phyloP scores from a whole-genome alignment of 2,797 vertebrate species.

The Bovichtus diacanthus region DNA sequence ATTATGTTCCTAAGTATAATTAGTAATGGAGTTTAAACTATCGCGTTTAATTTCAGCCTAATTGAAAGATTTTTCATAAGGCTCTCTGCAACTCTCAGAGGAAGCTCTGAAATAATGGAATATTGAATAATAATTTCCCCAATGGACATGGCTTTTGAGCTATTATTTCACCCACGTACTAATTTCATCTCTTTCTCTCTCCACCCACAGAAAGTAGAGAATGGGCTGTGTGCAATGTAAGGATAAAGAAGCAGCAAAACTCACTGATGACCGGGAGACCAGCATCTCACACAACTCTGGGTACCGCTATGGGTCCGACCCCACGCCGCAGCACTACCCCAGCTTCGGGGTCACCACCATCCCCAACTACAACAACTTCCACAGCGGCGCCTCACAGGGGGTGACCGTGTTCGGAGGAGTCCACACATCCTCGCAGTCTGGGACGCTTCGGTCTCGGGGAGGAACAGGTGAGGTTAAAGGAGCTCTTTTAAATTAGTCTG shows the following conservation, averaged over 20 bases:
- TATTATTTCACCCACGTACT: slow-evolving; percentile 59
- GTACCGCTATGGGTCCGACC: slow-evolving; percentile 98
- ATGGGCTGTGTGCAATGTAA: slow-evolving; percentile 99
- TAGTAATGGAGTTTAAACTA: slow-evolving; percentile 53
- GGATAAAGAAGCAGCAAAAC: slow-evolving; percentile 99
- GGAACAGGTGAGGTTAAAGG: slow-evolving; percentile 89
- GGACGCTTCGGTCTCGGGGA: slow-evolving; percentile 94
- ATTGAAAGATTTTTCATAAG: slow-evolving; percentile 69
- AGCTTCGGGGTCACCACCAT: slow-evolving; percentile 97
- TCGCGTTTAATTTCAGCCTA: slow-evolving; percentile 72
- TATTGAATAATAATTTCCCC: slow-evolving; percentile 74
- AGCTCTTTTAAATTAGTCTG: background rate
- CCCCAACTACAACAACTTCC: slow-evolving; percentile 99
- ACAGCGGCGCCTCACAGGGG: slow-evolving; percentile 91
- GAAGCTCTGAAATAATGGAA: slow-evolving; percentile 76
- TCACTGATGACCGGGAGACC: slow-evolving; percentile 96
- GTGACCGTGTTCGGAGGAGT: slow-evolving; percentile 98
- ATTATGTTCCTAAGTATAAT: slow-evolving; percentile 54
- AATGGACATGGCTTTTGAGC: slow-evolving; percentile 54
- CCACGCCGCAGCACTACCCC: slow-evolving; percentile 98
- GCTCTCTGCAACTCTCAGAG: slow-evolving; percentile 63
- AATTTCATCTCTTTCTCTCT: slow-evolving; percentile 50
- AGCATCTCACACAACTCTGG: slow-evolving; percentile 96
- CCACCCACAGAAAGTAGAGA: slow-evolving; percentile 92
- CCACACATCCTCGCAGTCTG: slow-evolving; percentile 96